Base-by-base conservation (phyloP, 2,113 vertebrate genomes). In the Terrapene triunguis region DNA sequence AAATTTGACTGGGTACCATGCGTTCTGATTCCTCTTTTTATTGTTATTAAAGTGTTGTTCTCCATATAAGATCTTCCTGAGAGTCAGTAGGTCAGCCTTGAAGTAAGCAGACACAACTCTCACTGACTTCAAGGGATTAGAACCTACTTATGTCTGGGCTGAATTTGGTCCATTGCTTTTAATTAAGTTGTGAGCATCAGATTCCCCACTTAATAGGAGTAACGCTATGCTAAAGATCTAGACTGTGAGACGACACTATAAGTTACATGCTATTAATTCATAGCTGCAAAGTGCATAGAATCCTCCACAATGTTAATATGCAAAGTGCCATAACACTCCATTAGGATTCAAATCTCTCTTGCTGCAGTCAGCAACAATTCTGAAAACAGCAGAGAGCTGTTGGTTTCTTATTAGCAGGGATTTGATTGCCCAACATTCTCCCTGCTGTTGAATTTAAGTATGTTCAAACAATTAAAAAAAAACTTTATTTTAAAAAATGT, bases 51-150 rank as follows among this genome's bases (percentile, higher is more conserved):
- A 72, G 32, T 54, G 53, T 55, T 72, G 54, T 32, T 62, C 78
- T 8, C 44, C 84, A 2, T 0, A 62, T 27, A 38, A 87, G 24
- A 6, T 2, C 13, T 89, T n/a, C 54, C 16, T 51, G 38, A 38
- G 2, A 55, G 59, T 48, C 2, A 2, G 6, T 2, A 6, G 12
- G 10, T 44, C 57, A 59, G 1, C 5, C 59, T 16, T 2, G 35
- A 29, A 59, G 1, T 5, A 69, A n/a, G 24, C 21, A 82, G 17
- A 22, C 21, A 76, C 29, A 72, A 12, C 53, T 82, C 29, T 38
- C 82, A 5, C 25, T 79, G 38, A 47, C 14, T 91, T 83, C 13
- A 59, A 88, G 62, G 7, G 17, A 44, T 85, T 44, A 38, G 2
- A 9, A 22, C 10, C 57, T 59, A 65, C 14, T 44, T 90, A 62